These are phyloP conservation scores for Probaryconus sp. DNA, from an alignment of 1,140 invertebrate species.

Conservation along the genomic window DNA sequence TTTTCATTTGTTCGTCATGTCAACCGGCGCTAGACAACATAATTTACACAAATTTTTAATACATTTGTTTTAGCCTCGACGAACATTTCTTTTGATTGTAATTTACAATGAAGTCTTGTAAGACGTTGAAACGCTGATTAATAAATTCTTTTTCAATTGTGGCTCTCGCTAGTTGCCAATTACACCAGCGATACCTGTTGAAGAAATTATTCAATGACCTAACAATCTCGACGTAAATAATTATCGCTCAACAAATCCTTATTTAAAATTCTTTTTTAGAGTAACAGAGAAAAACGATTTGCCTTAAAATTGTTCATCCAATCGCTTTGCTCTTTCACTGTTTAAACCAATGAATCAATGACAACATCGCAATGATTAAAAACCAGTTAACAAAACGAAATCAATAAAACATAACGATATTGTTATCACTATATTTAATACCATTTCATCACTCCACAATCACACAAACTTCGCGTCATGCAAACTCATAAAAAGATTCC, in stretches of 20 bases:
- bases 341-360: conserved; percentile 3
- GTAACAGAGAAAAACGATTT: too few relatives aligned
- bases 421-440: conserved; percentile 52
- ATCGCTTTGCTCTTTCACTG: too few relatives aligned
- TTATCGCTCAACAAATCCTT: too few relatives aligned
- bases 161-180: too few relatives aligned
- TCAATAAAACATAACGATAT: conserved; percentile 43
- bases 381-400: conserved; percentile 42
- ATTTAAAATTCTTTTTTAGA: too few relatives aligned
- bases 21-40: conserved; percentile 26
- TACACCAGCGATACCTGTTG: too few relatives aligned
- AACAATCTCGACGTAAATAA: too few relatives aligned
- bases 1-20: conserved; percentile 12
- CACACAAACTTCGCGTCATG: conserved; percentile 44
- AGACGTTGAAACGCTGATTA: too few relatives aligned
- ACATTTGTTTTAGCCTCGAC: background rate
- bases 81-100: conserved; percentile 8
- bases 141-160: too few relatives aligned
- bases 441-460: conserved; percentile 27
- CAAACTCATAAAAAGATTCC: conserved; percentile 29
- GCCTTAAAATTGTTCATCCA: too few relatives aligned
- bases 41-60: conserved; percentile 14
- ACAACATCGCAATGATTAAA: conserved; percentile 41
- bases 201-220: too few relatives aligned
- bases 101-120: too few relatives aligned